phyloP scores from a whole-genome alignment of 2,797 vertebrate species.

The Echiichthys vipera region DNA sequence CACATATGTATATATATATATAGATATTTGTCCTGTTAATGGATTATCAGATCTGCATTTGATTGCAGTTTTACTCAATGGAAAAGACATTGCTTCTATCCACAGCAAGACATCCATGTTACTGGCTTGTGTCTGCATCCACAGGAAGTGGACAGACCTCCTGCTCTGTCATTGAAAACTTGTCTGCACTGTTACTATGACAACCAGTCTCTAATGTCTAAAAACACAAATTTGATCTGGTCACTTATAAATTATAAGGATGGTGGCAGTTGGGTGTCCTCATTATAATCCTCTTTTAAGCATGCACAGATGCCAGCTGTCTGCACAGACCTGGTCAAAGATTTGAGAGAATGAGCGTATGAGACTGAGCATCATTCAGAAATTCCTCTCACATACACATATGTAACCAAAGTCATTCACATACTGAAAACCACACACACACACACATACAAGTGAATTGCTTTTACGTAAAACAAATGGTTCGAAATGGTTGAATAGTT shows the following conservation, averaged over 20 bases:
- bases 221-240: conserved; percentile 23
- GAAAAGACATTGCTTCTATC: neutral
- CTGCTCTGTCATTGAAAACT: conserved; percentile 7
- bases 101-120: neutral
- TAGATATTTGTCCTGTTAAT: neutral
- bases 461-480: too few relatives aligned
- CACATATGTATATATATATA: too few relatives aligned
- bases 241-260: conserved; percentile 20
- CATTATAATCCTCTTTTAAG: neutral
- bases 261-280: neutral
- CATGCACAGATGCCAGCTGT: conserved; percentile 6
- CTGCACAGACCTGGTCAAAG: conserved; percentile 9
- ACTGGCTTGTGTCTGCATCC: neutral
- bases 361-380: too few relatives aligned
- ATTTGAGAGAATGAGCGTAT: too few relatives aligned
- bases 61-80: neutral
- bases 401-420: too few relatives aligned
- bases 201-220: conserved; percentile 26
- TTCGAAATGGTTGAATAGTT: too few relatives aligned
- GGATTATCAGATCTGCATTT: neutral
- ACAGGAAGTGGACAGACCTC: conserved; percentile 4
- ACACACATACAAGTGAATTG: too few relatives aligned
- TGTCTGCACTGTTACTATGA: conserved; percentile 39
- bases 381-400: too few relatives aligned
- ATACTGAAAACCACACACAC: too few relatives aligned